Evolutionary conservation across 1,140 invertebrate genomes (phyloP), one percentile per base, ranked within the genome.

Genomic region (Homalodisca vitripennis): DNA sequence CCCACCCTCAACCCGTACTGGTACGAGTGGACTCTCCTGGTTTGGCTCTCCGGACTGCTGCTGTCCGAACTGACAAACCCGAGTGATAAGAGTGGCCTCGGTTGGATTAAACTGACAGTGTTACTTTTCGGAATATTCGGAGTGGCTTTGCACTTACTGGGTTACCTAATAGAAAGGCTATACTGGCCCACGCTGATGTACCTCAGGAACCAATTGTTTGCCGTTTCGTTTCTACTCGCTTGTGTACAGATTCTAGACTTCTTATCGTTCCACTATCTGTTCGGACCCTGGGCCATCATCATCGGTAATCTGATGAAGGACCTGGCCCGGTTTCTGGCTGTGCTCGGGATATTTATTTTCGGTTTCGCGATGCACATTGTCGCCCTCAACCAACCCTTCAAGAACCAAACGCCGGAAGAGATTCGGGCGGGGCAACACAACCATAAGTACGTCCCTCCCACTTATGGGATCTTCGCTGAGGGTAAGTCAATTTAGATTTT

Each of bases 361-460:
- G 98, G 98, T 55, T 99, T 99, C 79, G 98, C 97, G 0, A 94
- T 99, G 87, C 94, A 98, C 76, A 92, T 99, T 55, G 92, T 97
- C 14, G 95, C 96, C 0, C 82, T 98, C 31, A 98, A 98, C 84
- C 95, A 98, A 77, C 94, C 95, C 0, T 92, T 97, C 78, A 82
- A 87, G 75, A 90, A 89, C 78, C 80, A 80, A 48, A 80, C 81
- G 41, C 78, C 80, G 2, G 76, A 84, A 73, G 82, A 89, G 77
- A 80, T 84, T 55, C 14, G 55, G 6, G 55, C 55, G 10, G 55
- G 55, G 55, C 55, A 60, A 26, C 55, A 60, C 55, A 60, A 60
- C 55, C 55, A 60, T n/a, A 60, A 60, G 27, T 60, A 60, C n/a
- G 55, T 60, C n/a, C 55, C 55, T 60, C 55, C 55, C 3, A 30